Base-by-base conservation (phyloP, 2,888 invertebrate species). In the Lycocerus yunnanus region DNA sequence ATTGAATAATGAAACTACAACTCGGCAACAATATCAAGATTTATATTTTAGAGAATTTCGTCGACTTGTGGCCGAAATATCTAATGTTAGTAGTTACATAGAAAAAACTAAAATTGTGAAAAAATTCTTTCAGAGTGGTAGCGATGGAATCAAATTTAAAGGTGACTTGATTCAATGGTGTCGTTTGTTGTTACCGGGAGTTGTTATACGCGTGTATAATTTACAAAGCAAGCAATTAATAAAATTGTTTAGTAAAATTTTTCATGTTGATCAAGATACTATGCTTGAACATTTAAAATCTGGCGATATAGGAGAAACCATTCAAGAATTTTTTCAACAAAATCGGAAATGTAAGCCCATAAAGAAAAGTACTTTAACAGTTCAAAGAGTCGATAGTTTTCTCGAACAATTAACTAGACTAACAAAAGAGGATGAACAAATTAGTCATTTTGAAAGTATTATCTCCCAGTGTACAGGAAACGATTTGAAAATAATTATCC, bases 141-240 rank as follows among this genome's bases (percentile, higher is more conserved):
- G 87, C 14, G 89, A 90, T 85, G 87, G 90, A 83, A 91, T 88
- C 58, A 88, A 89, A 10, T 97, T 95, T 84, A 90, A 93, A 83
- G 94, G 97, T 2, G 93, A 97, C 85, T 85, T 94, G 21, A 88
- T 91, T 63, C 87, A 96, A 61, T 94, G 97, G 95, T 92, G 96
- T 84, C 93, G 93, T 82, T 87, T 97, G 78, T 87, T 98, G 16
- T 87, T 98, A 68, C 98, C 97, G 0, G 93, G 93, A 66, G 93
- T 93, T 20, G 90, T 92, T 13, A 96, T 96, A 85, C 89, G 95
- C 76, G 92, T 97, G 27, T 98, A 97, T 85, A 97, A 98, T 88
- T 88, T 98, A 67, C 96, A 97, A 88, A 96, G 94, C 84, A 97
- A 97, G 85, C 97, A 97, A 84, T 88, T 98, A 70, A 89, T 97